A percentile compares a stretch with the other conserved stretches of the same genome.
phyloP scores from a whole-genome alignment of 2,888 invertebrate species.

The Ellobium chinense region DNA sequence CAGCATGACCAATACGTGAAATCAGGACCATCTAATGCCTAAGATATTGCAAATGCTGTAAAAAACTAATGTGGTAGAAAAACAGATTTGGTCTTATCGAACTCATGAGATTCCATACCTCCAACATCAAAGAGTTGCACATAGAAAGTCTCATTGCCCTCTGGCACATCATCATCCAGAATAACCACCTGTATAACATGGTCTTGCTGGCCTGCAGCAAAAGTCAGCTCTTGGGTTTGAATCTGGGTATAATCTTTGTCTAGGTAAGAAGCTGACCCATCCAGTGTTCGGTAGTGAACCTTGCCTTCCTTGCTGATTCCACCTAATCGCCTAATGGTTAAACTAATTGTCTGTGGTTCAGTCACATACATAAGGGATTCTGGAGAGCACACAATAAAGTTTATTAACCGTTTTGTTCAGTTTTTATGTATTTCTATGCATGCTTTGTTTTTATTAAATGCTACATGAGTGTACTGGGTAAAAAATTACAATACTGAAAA shows the following conservation, averaged over 20 bases:
- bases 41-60: too few relatives aligned
- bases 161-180: constrained; percentile 70
- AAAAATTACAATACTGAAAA: too few relatives aligned
- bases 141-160: constrained; percentile 73
- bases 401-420: background rate
- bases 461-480: too few relatives aligned
- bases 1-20: too few relatives aligned
- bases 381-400: constrained; percentile 44
- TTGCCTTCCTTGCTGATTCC: constrained; percentile 52
- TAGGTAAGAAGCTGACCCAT: constrained; percentile 65
- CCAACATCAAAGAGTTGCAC: constrained; percentile 73
- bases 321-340: constrained; percentile 70
- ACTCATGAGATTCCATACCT: constrained; percentile 63
- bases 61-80: too few relatives aligned
- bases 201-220: constrained; percentile 66
- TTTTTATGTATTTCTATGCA: too few relatives aligned
- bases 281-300: constrained; percentile 70
- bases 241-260: constrained; percentile 65
- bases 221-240: constrained; percentile 57
- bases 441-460: too few relatives aligned
- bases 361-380: constrained; percentile 54
- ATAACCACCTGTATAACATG: constrained; percentile 62
- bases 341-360: constrained; percentile 62
- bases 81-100: too few relatives aligned
- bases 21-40: too few relatives aligned